Base-by-base conservation (phyloP, 2,113 vertebrate species). In the Dryoscopus gambensis region DNA sequence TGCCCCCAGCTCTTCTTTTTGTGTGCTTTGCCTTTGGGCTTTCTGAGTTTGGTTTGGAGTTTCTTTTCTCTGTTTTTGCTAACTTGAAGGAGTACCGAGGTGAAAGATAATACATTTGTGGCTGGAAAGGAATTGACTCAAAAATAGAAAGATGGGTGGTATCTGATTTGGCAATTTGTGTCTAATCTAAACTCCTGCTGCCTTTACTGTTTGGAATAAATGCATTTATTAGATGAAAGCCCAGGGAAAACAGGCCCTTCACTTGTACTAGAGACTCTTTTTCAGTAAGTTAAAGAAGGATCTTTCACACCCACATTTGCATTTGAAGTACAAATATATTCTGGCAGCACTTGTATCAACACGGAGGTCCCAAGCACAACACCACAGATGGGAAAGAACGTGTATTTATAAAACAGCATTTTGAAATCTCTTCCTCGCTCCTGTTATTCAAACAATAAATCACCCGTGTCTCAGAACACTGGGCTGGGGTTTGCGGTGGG, bases 141-240 rank as follows among this genome's bases (percentile, higher is more conserved):
- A 93, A 94, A 97, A 89, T 19, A 69, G 60, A 95, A 96, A 93
- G 73, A 97, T 70, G 68, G 82, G 90, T 40, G 68, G 89, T 65
- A 95, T 93, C 67, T 90, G 81, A 97, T 73, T 59, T 95, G 93
- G 75, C 69, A 84, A 9, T 74, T 90, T 59, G 13, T 31, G 31
- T 53, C 68, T 94, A 55, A 94, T 65, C 47, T 67, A 65, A 89
- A 85, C 71, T 59, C 87, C 62, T 84, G 81, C 65, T 88, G 60
- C 44, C 83, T 47, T 57, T 84, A 67, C 52, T 42, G 13, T 7
- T 46, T 27, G 76, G 81, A 73, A 86, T 74, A 79, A 81, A 93
- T 56, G 65, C 60, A 89, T 76, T 86, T 55, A 91, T 62, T 37
- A 93, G 39, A 82, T n/a, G 69, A 62, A 78, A 93, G 39, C 81